Conservation (phyloP, 2,797 vertebrate genomes). For the Tragelaphus oryx region DNA sequence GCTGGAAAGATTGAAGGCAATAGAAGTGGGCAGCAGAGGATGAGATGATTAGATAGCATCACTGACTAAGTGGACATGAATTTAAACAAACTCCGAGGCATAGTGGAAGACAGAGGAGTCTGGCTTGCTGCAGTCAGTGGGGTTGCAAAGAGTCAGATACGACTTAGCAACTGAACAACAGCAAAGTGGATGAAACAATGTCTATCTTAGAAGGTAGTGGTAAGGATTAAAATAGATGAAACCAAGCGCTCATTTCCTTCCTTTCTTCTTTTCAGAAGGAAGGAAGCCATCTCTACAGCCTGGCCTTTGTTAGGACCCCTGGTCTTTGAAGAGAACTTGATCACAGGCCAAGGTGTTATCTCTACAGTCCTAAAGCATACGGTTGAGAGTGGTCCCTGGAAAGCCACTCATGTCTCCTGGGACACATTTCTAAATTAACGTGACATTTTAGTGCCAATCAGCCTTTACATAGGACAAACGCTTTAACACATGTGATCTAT, state of each 20-base stretch:
- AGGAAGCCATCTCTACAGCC: conserved; percentile 57
- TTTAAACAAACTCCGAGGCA: not conserved
- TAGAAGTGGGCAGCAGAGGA: not conserved
- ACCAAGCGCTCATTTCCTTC: not conserved
- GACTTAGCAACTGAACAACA: not conserved
- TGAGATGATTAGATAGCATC: not conserved
- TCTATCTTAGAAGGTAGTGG: not conserved
- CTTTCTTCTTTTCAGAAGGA: conserved; percentile 26
- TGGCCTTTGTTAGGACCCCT: conserved; percentile 33
- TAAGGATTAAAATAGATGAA: not conserved
- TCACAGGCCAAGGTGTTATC: conserved; percentile 56
- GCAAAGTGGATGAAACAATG: not conserved
- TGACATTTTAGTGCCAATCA: conserved; percentile 77
- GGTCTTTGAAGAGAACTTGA: conserved; percentile 68
- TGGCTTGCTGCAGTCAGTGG: not conserved
- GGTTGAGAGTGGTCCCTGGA: conserved; percentile 68
- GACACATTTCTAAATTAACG: conserved; percentile 77
- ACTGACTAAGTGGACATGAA: not conserved
- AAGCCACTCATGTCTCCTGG: conserved; percentile 73
- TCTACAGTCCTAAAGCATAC: conserved; percentile 60
- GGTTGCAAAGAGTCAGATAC: not conserved
- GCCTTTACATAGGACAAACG: conserved; percentile 72
- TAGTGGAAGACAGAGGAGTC: not conserved
- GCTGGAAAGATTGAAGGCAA: not conserved
- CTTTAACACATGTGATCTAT: conserved; percentile 52